These are phyloP conservation scores for Propithecus coquereli DNA, from an alignment of 2,113 vertebrate genomes.

Conservation along the genomic window DNA sequence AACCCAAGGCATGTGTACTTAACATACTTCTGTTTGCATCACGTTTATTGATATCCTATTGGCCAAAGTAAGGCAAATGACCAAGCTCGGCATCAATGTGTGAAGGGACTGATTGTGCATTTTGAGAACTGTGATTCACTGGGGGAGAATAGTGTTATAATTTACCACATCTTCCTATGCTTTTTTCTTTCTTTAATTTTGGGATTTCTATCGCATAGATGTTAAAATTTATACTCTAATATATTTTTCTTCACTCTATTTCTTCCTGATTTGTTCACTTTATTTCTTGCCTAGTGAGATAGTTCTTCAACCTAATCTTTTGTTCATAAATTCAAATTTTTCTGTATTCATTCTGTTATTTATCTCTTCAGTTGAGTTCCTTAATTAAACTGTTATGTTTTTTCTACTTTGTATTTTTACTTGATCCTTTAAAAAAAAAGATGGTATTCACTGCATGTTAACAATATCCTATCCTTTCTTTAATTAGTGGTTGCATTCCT, in stretches of 20 bases:
- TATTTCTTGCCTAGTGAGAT: neutral
- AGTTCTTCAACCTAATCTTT: neutral
- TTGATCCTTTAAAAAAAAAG: neutral
- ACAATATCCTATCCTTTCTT: neutral
- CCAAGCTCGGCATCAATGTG: neutral
- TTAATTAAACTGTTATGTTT: constrained; percentile 7
- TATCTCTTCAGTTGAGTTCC: neutral
- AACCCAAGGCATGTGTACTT: neutral
- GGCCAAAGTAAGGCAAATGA: neutral
- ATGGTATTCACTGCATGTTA: neutral
- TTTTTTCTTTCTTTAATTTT: neutral
- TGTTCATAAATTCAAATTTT: neutral
- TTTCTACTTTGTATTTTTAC: neutral
- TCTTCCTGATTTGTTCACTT: neutral
- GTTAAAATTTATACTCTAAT: neutral
- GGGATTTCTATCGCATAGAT: neutral
- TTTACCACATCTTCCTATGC: neutral
- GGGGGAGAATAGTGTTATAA: too few species aligned
- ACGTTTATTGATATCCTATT: neutral
- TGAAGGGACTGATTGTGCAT: too few species aligned
- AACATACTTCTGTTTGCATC: neutral
- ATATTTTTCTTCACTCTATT: neutral
- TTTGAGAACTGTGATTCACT: neutral
- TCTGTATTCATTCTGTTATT: neutral
- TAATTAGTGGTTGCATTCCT: neutral